These are phyloP conservation scores for Natrix natrix DNA, from an alignment of 2,797 vertebrate genomes.

Conservation along the genomic window DNA sequence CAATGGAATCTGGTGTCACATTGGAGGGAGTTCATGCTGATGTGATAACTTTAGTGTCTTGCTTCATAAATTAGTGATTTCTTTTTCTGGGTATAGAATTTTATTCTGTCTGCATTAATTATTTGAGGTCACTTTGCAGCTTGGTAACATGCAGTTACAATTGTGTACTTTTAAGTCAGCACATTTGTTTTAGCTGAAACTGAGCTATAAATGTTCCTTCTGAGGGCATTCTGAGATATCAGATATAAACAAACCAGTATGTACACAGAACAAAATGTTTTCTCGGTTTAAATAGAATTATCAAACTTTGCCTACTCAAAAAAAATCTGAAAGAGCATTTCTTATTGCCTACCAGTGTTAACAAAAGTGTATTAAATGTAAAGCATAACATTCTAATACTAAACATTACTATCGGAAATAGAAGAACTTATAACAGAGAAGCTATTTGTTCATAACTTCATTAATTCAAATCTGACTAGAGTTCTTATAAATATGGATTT, in stretches of 20 bases:
- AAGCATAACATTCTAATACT: background rate
- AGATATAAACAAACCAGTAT: constrained; percentile 4
- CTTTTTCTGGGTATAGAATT: constrained; percentile 2
- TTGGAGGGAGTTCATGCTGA: background rate
- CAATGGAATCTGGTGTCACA: constrained; percentile 1
- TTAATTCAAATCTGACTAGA: background rate
- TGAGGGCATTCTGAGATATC: background rate
- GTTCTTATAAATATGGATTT: background rate
- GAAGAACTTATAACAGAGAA: background rate
- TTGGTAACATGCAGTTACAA: constrained; percentile 2
- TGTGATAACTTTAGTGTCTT: background rate
- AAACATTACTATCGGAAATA: background rate
- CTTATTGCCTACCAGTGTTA: background rate
- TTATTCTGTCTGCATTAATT: constrained; percentile 31
- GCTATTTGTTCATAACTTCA: background rate
- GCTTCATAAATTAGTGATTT: background rate
- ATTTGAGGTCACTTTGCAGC: constrained; percentile 23
- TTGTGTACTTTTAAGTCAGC: constrained; percentile 10
- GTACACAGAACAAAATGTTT: constrained; percentile 23
- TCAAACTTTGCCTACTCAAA: background rate
- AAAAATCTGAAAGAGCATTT: background rate
- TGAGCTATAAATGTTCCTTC: constrained; percentile 25
- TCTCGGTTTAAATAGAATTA: background rate
- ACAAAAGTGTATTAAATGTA: background rate
- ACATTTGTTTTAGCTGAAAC: constrained; percentile 30